Evolutionary conservation across 2,113 vertebrate species (phyloP), one percentile per base, ranked within the genome.

Genomic region (Capreolus pygargus): DNA sequence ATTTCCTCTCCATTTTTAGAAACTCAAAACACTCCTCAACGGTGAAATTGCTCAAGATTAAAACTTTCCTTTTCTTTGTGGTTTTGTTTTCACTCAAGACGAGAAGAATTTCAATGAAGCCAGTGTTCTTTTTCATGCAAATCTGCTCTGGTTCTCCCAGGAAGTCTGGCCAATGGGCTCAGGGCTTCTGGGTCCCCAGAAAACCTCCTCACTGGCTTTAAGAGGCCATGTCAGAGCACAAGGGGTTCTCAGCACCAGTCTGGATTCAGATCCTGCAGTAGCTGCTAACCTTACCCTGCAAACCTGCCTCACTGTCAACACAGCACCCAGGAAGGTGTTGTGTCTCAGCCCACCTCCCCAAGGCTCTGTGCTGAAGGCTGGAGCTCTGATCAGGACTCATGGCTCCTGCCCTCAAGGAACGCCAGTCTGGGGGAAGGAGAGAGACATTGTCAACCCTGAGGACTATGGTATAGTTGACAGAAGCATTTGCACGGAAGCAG

Each of bases 31-130:
- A 92, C 97, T 91, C 45, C 95, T 54, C 97, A 64, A 91, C 43
- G 81, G 87, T 91, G 95, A 98, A 98, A 97, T 98, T 81, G 98
- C 97, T 98, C 98, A 95, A 96, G 95, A 89, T 74, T 97, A 95
- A 98, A 98, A 96, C 96, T 98, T 97, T 97, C 95, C 97, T 97
- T 98, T 98, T 98, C 98, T 97, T 97, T 89, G 90, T 81, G 74
- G 85, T 97, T 98, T 98, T 97, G 96, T 98, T 98, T 39, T 95
- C 94, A 61, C 96, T 96, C 95, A 91, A 70, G 98, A 95, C 91
- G 98, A 98, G 98, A 98, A 98, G 99, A 99, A 99, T 99, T 95
- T 99, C 98, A 99, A 99, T 98, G 98, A 99, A 98, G 74, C 67
- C 86, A 87, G 83, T 89, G 83, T 45, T 98, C 98, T 98, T 99